Evolutionary conservation across 2,888 invertebrate genomes (phyloP), one percentile per base, ranked within the genome.

Genomic region (Pandemis corylana): DNA sequence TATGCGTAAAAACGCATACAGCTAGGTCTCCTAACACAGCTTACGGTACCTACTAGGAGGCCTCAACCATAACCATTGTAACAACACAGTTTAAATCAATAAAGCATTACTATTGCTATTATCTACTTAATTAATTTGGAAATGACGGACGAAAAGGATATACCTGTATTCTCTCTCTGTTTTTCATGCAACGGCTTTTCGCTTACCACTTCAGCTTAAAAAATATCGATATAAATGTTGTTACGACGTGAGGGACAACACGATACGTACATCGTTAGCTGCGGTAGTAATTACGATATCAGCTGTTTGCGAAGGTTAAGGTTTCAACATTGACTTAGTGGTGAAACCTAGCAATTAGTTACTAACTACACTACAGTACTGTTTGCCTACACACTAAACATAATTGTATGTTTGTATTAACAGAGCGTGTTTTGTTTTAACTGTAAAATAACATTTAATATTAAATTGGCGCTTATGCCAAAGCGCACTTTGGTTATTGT

Each of bases 301-400:
- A 41, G 42, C 64, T 28, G 59, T 59, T 59, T 59, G 59, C 59
- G 12, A 46, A 66, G 61, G 71, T 67, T 72, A 61, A 61, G 71
- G 71, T 61, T 65, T 67, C 71, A 61, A 67, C 66, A 59, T 66
- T 59, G 65, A 15, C 49, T 61, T 42, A 67, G 66, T 67, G 71
- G 59, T 28, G 59, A 72, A 66, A 49, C 49, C 71, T 59, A 67
- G 20, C 51, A 67, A 67, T 66, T 51, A 61, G 41, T 49, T 72
- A 51, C 61, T 67, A 72, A 67, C 61, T 72, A 68, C 20, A 5
- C 12, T 36, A 36, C 20, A 5, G 5, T 36, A 36, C 28, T 36
- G 28, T 36, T 36, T 36, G 6, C 28, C 10, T 59, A 28, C 28
- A 13, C n/a, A 51, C 59, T 59, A 28, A 59, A 28, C 10, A 15